Evolutionary conservation across 2,113 vertebrate genomes (phyloP).

Genomic region (Scatophagus argus): DNA sequence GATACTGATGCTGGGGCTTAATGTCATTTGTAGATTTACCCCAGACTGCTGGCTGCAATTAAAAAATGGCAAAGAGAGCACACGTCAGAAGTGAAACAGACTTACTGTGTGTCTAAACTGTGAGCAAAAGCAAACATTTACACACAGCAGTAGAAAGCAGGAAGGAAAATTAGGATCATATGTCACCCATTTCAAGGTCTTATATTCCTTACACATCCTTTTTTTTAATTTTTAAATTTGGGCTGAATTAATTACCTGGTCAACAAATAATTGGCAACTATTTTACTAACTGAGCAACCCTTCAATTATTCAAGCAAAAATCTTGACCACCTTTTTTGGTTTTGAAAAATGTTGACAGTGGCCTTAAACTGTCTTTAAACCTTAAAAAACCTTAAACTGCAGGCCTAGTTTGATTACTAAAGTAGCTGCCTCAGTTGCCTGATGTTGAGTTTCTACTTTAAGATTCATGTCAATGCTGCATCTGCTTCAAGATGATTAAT

Average conservation of each 20-base stretch:
- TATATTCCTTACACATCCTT: neutral
- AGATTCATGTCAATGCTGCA: neutral
- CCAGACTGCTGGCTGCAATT: constrained; percentile 3
- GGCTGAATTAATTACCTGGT: neutral
- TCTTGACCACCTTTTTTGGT: too few species aligned
- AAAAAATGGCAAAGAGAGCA: constrained; percentile 4
- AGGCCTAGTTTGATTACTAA: neutral
- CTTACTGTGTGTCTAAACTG: neutral
- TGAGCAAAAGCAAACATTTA: neutral
- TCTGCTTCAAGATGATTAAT: constrained; percentile 32
- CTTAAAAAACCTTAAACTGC: neutral
- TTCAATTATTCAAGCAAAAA: neutral
- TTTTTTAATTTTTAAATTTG: neutral
- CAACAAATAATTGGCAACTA: neutral
- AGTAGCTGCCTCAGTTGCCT: neutral
- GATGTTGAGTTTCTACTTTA: constrained; percentile 12
- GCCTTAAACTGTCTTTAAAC: too few species aligned
- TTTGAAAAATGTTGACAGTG: too few species aligned
- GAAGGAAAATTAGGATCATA: neutral
- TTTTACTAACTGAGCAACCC: too few species aligned
- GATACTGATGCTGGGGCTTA: constrained; percentile 46
- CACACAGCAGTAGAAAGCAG: neutral
- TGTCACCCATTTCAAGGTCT: neutral
- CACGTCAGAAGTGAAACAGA: neutral
- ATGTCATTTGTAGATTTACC: constrained; percentile 38